A percentile compares a stretch with the other conserved stretches of the same genome.
phyloP scores from a whole-genome alignment of 2,888 invertebrate species.

The Pasiphila rectangulata region DNA sequence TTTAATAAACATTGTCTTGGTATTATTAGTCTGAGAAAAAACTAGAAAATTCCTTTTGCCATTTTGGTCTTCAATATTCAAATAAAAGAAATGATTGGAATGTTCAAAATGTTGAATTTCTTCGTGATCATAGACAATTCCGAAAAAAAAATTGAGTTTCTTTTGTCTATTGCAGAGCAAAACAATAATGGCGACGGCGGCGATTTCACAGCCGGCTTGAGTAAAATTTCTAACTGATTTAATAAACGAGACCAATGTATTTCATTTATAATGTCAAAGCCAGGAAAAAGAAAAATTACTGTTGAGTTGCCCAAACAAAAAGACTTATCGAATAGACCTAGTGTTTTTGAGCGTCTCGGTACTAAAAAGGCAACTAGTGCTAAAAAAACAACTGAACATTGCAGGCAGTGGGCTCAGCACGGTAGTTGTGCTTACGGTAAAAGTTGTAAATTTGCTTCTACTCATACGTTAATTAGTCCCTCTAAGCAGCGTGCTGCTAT shows the following conservation, averaged over 20 bases:
- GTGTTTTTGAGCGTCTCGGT: conserved; percentile 91
- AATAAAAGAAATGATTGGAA: too few relatives aligned
- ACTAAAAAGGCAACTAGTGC: conserved; percentile 83
- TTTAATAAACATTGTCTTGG: too few relatives aligned
- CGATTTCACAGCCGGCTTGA: conserved; percentile 41
- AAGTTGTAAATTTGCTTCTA: conserved; percentile 87
- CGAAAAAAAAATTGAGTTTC: too few relatives aligned
- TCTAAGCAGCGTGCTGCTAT: conserved; percentile 86
- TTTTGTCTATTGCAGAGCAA: conserved; percentile 22
- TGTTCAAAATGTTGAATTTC: too few relatives aligned
- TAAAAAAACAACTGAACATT: conserved; percentile 84
- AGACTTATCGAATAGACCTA: conserved; percentile 84
- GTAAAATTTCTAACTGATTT: conserved; percentile 47
- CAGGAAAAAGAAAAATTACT: conserved; percentile 89
- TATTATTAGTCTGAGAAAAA: too few relatives aligned
- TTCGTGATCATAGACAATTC: too few relatives aligned
- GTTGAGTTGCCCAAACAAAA: conserved; percentile 87
- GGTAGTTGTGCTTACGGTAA: conserved; percentile 89
- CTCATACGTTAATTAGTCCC: conserved; percentile 87
- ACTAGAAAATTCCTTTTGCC: too few relatives aligned
- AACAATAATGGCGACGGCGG: conserved; percentile 49
- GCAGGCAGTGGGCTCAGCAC: conserved; percentile 88
- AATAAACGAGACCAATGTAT: conserved; percentile 69
- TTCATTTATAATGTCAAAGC: conserved; percentile 80
- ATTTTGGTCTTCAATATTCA: too few relatives aligned